phyloP scores from a whole-genome alignment of 2,797 vertebrate genomes.

The Alectoris magna region DNA sequence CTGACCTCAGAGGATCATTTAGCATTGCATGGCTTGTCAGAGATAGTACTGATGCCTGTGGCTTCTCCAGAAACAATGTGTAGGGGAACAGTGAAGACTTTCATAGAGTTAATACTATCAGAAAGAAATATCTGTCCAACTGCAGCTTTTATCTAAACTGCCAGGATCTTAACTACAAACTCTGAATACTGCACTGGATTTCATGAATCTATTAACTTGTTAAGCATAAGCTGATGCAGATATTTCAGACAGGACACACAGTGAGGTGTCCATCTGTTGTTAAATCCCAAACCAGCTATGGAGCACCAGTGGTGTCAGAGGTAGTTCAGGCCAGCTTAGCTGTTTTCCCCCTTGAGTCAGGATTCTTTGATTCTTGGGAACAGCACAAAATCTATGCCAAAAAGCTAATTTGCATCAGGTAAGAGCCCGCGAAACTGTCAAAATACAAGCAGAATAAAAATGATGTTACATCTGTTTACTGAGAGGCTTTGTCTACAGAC shows the following conservation, averaged over 20 bases:
- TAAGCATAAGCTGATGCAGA: neutral
- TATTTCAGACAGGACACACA: neutral
- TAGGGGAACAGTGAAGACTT: accelerated
- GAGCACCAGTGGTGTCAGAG: neutral
- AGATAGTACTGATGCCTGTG: neutral
- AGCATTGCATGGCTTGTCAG: neutral
- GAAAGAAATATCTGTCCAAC: neutral
- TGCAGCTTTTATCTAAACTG: neutral
- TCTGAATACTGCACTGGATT: neutral
- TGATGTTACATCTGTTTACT: neutral
- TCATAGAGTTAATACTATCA: neutral
- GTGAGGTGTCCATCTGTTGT: accelerated
- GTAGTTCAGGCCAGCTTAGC: neutral
- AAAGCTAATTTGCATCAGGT: neutral
- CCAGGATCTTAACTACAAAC: neutral
- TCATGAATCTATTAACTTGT: neutral
- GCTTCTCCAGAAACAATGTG: neutral
- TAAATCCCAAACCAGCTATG: neutral
- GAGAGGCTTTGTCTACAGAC: accelerated
- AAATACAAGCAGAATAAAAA: neutral
- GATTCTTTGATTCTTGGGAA: accelerated
- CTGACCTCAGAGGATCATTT: neutral
- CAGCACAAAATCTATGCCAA: neutral
- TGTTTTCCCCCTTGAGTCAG: accelerated
- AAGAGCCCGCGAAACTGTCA: neutral